Conservation (phyloP, 2,888 invertebrate species). For the Podotricha telesiphe region DNA sequence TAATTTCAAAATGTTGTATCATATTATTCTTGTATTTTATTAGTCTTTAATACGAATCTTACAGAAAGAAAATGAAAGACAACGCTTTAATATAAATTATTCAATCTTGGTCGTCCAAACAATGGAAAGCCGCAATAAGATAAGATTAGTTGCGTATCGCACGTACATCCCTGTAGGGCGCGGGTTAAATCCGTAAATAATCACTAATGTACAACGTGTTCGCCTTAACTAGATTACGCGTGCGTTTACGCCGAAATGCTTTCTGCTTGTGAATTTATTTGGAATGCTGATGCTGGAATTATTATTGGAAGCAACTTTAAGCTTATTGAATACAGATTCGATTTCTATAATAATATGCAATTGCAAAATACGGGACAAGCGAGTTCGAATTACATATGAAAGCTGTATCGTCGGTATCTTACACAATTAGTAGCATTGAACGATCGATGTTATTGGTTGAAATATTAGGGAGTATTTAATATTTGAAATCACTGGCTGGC, state of each 20-base stretch:
- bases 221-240: constrained; percentile 49
- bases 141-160: constrained; percentile 71
- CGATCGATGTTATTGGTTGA: too few relatives aligned
- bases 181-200: constrained; percentile 52
- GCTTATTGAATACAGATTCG: constrained; percentile 1
- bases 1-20: too few relatives aligned
- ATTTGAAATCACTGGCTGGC: too few relatives aligned
- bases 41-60: too few relatives aligned
- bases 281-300: constrained; percentile 22
- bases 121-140: constrained; percentile 49
- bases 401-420: background rate
- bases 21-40: too few relatives aligned
- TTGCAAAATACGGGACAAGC: background rate
- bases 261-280: constrained; percentile 49
- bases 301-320: constrained; percentile 16
- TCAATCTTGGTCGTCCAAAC: constrained; percentile 1
- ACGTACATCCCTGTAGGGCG: constrained; percentile 52
- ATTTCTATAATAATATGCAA: background rate
- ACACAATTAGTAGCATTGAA: too few relatives aligned
- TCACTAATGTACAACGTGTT: constrained; percentile 53
- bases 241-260: constrained; percentile 49
- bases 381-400: background rate
- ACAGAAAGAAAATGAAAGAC: background rate
- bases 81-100: constrained; percentile 12
- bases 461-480: background rate